Evolutionary conservation across 2,797 vertebrate genomes (phyloP).

Genomic region (Phalloptychus januarius): DNA sequence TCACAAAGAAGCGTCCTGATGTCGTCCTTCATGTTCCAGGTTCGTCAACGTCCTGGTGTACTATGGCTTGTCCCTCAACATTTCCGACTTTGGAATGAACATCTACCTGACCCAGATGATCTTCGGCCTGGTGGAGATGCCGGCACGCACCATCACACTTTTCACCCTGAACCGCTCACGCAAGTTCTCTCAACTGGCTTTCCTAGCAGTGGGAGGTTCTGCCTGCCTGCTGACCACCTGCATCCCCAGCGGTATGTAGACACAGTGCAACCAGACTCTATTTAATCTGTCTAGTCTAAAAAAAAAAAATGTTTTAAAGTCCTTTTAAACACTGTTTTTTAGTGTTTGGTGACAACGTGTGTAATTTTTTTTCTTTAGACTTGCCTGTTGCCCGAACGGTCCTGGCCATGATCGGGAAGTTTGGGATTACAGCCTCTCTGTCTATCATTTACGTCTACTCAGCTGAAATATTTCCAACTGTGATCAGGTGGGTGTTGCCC

Average conservation of each 20-base stretch:
- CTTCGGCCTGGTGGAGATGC: constrained; percentile 87
- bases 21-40: constrained; percentile 64
- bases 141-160: constrained; percentile 78
- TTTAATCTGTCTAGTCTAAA: not conserved
- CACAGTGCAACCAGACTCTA: not conserved
- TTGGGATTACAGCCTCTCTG: constrained; percentile 77
- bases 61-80: constrained; percentile 86
- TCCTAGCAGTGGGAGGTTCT: constrained; percentile 79
- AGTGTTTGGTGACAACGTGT: not conserved
- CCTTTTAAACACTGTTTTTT: not conserved
- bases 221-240: constrained; percentile 81
- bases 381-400: constrained; percentile 65
- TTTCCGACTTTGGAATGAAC: constrained; percentile 86
- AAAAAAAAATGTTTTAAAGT: no score
- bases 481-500: constrained; percentile 79
- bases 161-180: constrained; percentile 83
- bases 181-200: constrained; percentile 77
- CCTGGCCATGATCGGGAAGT: constrained; percentile 85
- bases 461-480: constrained; percentile 85
- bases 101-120: constrained; percentile 90
- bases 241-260: constrained; percentile 78
- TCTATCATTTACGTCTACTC: constrained; percentile 84
- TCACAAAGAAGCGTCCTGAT: not conserved
- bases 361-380: constrained; percentile 61
- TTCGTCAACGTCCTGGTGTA: constrained; percentile 87